These are phyloP conservation scores for Plumapathes pennacea DNA, from an alignment of 92 coral and sea anemone species.

Conservation along the genomic window DNA sequence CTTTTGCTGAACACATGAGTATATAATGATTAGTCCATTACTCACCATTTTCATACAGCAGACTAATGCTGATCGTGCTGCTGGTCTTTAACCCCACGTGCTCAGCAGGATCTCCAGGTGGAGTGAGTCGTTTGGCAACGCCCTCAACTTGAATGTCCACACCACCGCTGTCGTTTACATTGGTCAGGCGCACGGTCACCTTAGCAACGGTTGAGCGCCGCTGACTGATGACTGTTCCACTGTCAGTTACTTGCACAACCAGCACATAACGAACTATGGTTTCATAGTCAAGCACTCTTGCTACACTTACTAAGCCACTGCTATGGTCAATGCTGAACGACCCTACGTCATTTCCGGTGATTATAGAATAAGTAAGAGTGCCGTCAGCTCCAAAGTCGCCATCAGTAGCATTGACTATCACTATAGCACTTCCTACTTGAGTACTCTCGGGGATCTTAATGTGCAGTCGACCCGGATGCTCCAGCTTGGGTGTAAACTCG, in stretches of 20 bases:
- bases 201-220: slow-evolving; percentile 46
- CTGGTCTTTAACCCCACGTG: slow-evolving; percentile 40
- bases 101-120: slow-evolving; percentile 59
- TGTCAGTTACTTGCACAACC: slow-evolving; percentile 44
- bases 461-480: slow-evolving; percentile 33
- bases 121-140: slow-evolving; percentile 16
- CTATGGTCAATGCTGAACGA: slow-evolving; percentile 56
- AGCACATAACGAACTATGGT: slow-evolving; percentile 57
- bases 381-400: slow-evolving; percentile 82
- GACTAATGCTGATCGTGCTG: slow-evolving; percentile 26
- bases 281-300: slow-evolving; percentile 56
- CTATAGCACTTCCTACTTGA: slow-evolving; percentile 26
- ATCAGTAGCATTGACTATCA: slow-evolving; percentile 65
- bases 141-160: slow-evolving; percentile 40
- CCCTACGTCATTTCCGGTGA: slow-evolving; percentile 51
- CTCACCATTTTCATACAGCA: slow-evolving; percentile 54
- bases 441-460: slow-evolving; percentile 38
- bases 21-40: neutral
- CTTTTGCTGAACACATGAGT: too few relatives aligned
- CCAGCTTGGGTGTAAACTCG: slow-evolving; percentile 70
- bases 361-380: slow-evolving; percentile 42
- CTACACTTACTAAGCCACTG: slow-evolving; percentile 60
- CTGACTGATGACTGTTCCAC: slow-evolving; percentile 28
- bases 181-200: slow-evolving; percentile 59
- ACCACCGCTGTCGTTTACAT: slow-evolving; percentile 60